Conservation (phyloP, 2,888 invertebrate species). For the Ptilodon capucinus region DNA sequence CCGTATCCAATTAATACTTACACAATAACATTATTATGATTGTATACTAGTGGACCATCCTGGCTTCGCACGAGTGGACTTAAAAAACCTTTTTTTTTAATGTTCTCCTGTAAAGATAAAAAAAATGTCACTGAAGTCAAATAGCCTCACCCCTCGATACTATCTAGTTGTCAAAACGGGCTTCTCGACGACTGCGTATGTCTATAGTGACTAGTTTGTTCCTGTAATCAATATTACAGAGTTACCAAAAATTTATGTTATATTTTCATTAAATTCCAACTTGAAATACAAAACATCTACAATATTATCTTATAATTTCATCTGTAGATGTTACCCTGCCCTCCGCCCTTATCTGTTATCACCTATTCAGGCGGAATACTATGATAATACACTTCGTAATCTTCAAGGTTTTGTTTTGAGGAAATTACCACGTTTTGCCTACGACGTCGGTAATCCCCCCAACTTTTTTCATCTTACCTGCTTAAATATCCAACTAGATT, state of each 20-base stretch:
- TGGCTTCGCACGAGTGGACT: no score
- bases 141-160: no score
- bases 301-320: not conserved
- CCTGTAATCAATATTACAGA: not conserved
- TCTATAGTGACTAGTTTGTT: not conserved
- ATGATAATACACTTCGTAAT: not conserved
- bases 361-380: not conserved
- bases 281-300: not conserved
- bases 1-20: no score
- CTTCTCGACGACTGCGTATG: no score
- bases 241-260: not conserved
- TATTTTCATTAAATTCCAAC: not conserved
- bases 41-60: no score
- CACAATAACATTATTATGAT: no score
- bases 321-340: not conserved
- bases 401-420: not conserved
- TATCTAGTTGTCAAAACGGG: no score
- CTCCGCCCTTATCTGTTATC: not conserved
- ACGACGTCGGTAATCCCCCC: not conserved
- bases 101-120: no score
- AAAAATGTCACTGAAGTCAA: no score
- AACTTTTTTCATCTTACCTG: not conserved
- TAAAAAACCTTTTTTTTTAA: no score
- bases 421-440: not conserved
- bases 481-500: not conserved